Evolutionary conservation across 1,140 invertebrate genomes (phyloP).

Genomic region (Musca vetustissima): DNA sequence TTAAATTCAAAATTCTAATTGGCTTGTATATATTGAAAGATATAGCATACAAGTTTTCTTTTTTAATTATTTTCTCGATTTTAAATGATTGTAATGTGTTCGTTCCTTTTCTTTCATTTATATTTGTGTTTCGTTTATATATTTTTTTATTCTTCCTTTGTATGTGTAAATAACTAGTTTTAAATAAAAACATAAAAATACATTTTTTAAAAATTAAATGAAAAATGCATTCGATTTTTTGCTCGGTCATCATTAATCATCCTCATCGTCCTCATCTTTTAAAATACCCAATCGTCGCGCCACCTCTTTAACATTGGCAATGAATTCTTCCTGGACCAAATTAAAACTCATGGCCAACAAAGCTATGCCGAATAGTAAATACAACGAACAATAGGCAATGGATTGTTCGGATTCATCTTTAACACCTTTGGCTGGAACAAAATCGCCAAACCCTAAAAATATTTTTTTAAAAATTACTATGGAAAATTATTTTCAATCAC

Average conservation of each 20-base stretch:
- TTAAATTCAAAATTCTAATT: too few relatives aligned
- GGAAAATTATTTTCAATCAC: not conserved
- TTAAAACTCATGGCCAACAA: slow-evolving; percentile 98
- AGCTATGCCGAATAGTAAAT: slow-evolving; percentile 94
- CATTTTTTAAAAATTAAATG: not conserved
- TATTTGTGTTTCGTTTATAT: too few relatives aligned
- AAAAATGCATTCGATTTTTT: not conserved
- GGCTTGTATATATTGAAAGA: too few relatives aligned
- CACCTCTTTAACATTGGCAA: slow-evolving; percentile 80
- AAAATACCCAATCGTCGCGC: slow-evolving; percentile 83
- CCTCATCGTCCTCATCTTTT: slow-evolving; percentile 67
- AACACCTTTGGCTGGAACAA: slow-evolving; percentile 83
- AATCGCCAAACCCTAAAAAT: slow-evolving; percentile 83
- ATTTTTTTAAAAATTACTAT: not conserved
- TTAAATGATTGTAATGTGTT: too few relatives aligned
- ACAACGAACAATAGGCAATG: slow-evolving; percentile 89
- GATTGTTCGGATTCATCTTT: slow-evolving; percentile 71
- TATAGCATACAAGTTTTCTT: too few relatives aligned
- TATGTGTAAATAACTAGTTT: too few relatives aligned
- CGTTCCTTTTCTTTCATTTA: too few relatives aligned
- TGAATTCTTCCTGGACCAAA: slow-evolving; percentile 90
- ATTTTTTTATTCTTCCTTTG: too few relatives aligned
- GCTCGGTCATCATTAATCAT: slow-evolving; percentile 32
- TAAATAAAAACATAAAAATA: too few relatives aligned
- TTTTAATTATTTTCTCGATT: too few relatives aligned